These are phyloP conservation scores for Halocynthia aurantium DNA, from an alignment of 23 tunicate genomes.

Conservation along the genomic window DNA sequence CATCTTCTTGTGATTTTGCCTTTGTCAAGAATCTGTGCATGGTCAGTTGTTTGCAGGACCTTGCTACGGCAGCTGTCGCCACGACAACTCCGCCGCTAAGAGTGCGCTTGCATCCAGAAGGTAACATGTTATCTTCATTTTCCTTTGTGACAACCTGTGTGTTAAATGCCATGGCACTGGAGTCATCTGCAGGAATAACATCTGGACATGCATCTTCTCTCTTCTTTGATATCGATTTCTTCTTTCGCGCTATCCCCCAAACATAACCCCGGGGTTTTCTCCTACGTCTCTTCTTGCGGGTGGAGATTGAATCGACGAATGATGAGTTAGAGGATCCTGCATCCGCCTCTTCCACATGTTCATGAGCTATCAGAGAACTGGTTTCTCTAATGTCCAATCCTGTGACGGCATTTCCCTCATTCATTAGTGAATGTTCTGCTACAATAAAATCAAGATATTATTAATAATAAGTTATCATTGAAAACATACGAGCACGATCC, in stretches of 20 bases:
- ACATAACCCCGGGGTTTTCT: constrained; percentile 65
- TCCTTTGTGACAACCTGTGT: neutral
- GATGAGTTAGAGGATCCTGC: no score
- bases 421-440: no score
- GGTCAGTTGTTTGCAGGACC: neutral
- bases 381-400: no score
- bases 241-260: constrained; percentile 46
- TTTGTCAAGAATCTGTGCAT: constrained; percentile 4
- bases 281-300: constrained; percentile 23
- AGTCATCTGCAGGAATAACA: neutral
- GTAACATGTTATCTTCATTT: neutral
- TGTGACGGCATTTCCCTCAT: no score
- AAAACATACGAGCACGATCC: neutral
- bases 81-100: neutral
- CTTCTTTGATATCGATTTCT: neutral
- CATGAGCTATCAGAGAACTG: neutral
- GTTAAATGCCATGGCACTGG: no score
- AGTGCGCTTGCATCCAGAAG: neutral
- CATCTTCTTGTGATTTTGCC: neutral
- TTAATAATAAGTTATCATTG: neutral
- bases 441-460: neutral
- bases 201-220: no score
- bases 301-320: no score
- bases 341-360: neutral
- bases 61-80: constrained; percentile 16